phyloP scores from a whole-genome alignment of 1,140 invertebrate species.

The Diprion similis region DNA sequence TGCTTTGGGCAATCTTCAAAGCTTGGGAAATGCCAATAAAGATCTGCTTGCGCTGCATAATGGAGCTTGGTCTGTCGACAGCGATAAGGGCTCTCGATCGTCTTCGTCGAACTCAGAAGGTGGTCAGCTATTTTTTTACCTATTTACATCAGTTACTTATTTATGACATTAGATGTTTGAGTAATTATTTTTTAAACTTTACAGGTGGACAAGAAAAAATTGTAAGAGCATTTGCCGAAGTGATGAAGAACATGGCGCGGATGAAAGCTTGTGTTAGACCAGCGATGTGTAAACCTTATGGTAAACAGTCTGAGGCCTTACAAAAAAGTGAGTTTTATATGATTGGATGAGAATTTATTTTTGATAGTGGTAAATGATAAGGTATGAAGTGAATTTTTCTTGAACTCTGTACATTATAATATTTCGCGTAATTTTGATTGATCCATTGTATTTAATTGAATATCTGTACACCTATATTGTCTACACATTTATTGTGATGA shows the following conservation, averaged over 20 bases:
- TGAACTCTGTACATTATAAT: conserved; percentile 7
- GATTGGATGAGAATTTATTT: conserved; percentile 22
- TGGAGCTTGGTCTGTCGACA: conserved; percentile 66
- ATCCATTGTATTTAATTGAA: too few relatives aligned
- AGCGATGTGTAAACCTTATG: conserved; percentile 88
- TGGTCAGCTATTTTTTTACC: conserved; percentile 24
- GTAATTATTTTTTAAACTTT: conserved; percentile 12
- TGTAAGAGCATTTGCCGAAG: conserved; percentile 79
- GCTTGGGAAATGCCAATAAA: conserved; percentile 64
- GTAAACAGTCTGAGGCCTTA: conserved; percentile 84
- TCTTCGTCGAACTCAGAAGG: conserved; percentile 50
- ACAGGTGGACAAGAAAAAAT: conserved; percentile 79
- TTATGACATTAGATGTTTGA: neutral
- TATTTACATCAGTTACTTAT: neutral
- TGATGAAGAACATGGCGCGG: conserved; percentile 84
- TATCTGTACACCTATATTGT: too few relatives aligned
- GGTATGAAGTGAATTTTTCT: neutral
- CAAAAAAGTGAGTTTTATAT: conserved; percentile 76
- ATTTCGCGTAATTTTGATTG: neutral
- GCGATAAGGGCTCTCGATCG: conserved; percentile 52
- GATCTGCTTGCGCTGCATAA: conserved; percentile 75
- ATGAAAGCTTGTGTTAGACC: conserved; percentile 85
- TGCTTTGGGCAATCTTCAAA: conserved; percentile 49
- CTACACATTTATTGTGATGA: too few relatives aligned
- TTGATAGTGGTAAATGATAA: conserved; percentile 15